Evolutionary conservation across 2,113 vertebrate species (phyloP).

Genomic region (Laterallus jamaicensis): DNA sequence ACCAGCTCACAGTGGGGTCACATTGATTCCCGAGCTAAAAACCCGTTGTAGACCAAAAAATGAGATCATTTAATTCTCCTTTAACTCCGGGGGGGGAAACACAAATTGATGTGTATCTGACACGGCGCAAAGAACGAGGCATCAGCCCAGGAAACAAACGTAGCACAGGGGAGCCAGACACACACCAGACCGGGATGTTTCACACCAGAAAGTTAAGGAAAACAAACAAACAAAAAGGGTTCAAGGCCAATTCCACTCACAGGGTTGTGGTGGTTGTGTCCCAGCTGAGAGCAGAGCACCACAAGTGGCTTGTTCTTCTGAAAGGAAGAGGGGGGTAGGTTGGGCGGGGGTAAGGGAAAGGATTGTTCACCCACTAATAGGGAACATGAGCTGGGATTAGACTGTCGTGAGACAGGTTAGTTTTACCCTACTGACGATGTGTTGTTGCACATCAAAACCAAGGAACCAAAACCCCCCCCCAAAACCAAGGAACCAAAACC

Average conservation of each 20-base stretch:
- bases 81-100: neutral
- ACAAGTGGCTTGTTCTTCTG: too few species aligned
- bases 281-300: too few species aligned
- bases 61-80: neutral
- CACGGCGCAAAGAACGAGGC: neutral
- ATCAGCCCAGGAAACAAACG: neutral
- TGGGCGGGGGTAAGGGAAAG: too few species aligned
- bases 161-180: accelerated
- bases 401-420: too few species aligned
- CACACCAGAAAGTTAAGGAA: neutral
- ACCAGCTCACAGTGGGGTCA: accelerated
- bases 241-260: neutral
- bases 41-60: neutral
- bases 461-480: too few species aligned
- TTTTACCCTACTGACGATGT: too few species aligned
- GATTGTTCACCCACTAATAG: too few species aligned
- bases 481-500: too few species aligned
- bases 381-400: too few species aligned
- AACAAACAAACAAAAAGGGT: neutral
- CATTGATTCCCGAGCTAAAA: neutral
- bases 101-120: neutral
- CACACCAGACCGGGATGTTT: neutral
- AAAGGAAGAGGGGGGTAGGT: too few species aligned
- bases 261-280: too few species aligned
- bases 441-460: too few species aligned